phyloP scores from a whole-genome alignment of 1,140 invertebrate genomes.

The Ips typographus region DNA sequence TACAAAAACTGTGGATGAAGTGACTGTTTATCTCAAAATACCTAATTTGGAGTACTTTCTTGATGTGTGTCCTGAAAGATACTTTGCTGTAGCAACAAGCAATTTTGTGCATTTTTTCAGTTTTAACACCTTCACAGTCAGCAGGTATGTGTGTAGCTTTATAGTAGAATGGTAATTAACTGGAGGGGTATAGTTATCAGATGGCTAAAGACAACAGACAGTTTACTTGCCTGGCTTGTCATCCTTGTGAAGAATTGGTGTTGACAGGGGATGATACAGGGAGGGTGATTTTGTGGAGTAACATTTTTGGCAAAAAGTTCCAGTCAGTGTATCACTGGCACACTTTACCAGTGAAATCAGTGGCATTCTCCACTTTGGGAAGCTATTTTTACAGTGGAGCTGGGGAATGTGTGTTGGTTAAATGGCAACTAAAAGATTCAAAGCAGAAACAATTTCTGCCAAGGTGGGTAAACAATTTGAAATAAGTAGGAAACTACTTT shows the following conservation, averaged over 20 bases:
- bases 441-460: slow-evolving; percentile 68
- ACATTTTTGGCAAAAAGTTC: slow-evolving; percentile 53
- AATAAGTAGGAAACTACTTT: too few species aligned
- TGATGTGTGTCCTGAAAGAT: slow-evolving; percentile 27
- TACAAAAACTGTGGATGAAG: slow-evolving; percentile 20
- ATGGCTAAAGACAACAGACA: slow-evolving; percentile 47
- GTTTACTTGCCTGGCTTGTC: slow-evolving; percentile 70
- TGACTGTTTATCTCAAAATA: slow-evolving; percentile 29
- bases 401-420: slow-evolving; percentile 76
- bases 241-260: slow-evolving; percentile 66
- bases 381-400: slow-evolving; percentile 72
- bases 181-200: slow-evolving; percentile 45
- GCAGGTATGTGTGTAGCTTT: neutral
- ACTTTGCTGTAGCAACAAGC: slow-evolving; percentile 33
- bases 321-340: slow-evolving; percentile 78
- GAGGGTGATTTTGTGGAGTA: slow-evolving; percentile 66
- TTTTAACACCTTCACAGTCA: slow-evolving; percentile 15
- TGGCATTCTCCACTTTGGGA: slow-evolving; percentile 71
- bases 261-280: slow-evolving; percentile 73
- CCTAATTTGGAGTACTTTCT: slow-evolving; percentile 12
- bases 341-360: slow-evolving; percentile 67
- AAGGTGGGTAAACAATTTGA: slow-evolving; percentile 46
- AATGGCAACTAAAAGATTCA: slow-evolving; percentile 66
- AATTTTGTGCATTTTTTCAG: slow-evolving; percentile 32
- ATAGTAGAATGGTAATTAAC: too few species aligned